Conservation (phyloP, 2,113 vertebrate genomes). For the Tricholaema leucomelas region DNA sequence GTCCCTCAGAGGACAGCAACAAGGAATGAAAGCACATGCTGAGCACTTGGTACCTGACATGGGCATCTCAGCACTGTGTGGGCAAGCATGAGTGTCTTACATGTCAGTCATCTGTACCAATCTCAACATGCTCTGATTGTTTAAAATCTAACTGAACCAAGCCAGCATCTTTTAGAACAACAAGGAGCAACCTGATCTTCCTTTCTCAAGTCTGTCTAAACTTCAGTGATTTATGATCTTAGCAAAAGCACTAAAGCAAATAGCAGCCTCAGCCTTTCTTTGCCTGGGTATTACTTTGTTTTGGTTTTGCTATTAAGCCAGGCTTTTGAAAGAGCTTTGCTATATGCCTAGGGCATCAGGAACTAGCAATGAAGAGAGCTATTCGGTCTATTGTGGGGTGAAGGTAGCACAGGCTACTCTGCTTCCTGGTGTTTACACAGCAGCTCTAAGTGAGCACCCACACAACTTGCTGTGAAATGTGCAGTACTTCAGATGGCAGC, state of each 20-base stretch:
- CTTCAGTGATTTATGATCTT: not conserved
- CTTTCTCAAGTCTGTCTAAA: not conserved
- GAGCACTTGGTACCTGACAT: not conserved
- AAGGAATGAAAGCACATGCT: not conserved
- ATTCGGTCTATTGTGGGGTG: not conserved
- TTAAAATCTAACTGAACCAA: not conserved
- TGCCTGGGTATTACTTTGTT: not conserved
- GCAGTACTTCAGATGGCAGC: not conserved
- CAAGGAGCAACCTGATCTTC: not conserved
- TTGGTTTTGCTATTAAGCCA: not conserved
- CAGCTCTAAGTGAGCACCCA: not conserved
- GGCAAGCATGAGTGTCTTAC: not conserved
- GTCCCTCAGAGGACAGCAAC: not conserved
- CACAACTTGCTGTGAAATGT: not conserved
- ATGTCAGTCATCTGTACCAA: not conserved
- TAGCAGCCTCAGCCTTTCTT: not conserved
- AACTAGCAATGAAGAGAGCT: not conserved
- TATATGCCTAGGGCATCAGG: not conserved
- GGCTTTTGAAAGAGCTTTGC: not conserved
- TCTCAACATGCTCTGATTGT: not conserved
- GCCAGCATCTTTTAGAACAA: not conserved
- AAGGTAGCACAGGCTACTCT: not conserved
- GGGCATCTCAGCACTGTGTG: accelerated
- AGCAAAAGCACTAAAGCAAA: not conserved
- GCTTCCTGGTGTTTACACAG: not conserved